A percentile compares a stretch with the other conserved stretches of the same genome.
Evolutionary conservation across 1,140 invertebrate genomes (phyloP).

Genomic region (Zaprionus camerounensis): DNA sequence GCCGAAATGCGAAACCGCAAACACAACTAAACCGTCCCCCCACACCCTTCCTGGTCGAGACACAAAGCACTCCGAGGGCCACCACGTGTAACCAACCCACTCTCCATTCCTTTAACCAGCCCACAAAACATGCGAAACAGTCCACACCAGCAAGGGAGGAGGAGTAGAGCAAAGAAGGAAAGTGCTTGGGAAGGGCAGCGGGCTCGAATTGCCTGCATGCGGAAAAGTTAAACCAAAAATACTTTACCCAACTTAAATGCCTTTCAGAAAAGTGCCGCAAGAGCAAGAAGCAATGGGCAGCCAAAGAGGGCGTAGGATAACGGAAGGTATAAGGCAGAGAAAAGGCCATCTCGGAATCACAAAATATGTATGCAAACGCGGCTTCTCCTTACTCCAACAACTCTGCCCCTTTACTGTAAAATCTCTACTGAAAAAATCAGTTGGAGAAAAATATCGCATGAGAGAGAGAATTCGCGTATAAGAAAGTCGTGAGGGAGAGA

Average conservation of each 20-base stretch:
- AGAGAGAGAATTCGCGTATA: not conserved
- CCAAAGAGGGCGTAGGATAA: constrained; percentile 9
- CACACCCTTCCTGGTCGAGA: not conserved
- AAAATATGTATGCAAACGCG: constrained; percentile 49
- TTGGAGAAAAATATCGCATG: not conserved
- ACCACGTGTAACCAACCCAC: not conserved
- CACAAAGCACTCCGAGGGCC: constrained; percentile 9
- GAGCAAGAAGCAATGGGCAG: constrained; percentile 8
- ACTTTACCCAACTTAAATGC: constrained; percentile 64
- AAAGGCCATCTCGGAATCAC: constrained; percentile 27
- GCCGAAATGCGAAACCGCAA: constrained; percentile 73
- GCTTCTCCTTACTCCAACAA: not conserved
- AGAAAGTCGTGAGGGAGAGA: not conserved
- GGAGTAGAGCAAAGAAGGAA: not conserved
- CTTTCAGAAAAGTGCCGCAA: constrained; percentile 43
- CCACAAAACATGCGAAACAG: constrained; percentile 42
- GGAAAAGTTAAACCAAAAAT: constrained; percentile 67
- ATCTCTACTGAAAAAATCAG: not conserved
- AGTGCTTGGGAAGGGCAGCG: not conserved
- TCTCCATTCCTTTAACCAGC: not conserved
- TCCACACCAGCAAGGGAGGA: constrained; percentile 16
- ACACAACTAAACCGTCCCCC: constrained; percentile 50
- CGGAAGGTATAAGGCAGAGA: constrained; percentile 34
- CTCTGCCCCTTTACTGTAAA: not conserved
- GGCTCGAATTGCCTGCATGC: constrained; percentile 36